Evolutionary conservation across 2,888 invertebrate species (phyloP).

Genomic region (Chaetogeoica ovagalla): DNA sequence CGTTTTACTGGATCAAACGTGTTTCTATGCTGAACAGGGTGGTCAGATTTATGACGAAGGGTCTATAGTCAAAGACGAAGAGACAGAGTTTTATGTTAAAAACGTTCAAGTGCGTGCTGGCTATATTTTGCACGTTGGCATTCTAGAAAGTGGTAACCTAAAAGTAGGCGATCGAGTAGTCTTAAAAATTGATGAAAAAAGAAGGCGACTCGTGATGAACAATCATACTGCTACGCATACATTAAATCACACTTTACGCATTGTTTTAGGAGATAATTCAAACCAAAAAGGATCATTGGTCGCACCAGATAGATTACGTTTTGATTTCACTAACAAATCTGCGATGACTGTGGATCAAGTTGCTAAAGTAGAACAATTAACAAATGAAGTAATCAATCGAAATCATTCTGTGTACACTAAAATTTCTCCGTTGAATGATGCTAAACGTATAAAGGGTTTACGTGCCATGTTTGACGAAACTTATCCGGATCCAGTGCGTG

Average conservation of each 20-base stretch:
- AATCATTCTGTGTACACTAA: slow-evolving; percentile 85
- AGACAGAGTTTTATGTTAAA: slow-evolving; percentile 87
- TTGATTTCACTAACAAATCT: slow-evolving; percentile 93
- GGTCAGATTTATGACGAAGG: slow-evolving; percentile 98
- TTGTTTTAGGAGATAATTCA: slow-evolving; percentile 85
- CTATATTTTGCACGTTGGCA: slow-evolving; percentile 91
- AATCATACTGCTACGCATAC: slow-evolving; percentile 98
- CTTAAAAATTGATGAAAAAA: slow-evolving; percentile 79
- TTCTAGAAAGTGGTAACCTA: slow-evolving; percentile 77
- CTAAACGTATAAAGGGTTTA: slow-evolving; percentile 88
- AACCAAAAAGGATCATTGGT: slow-evolving; percentile 97
- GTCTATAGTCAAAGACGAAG: slow-evolving; percentile 77
- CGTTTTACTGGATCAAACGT: slow-evolving; percentile 85
- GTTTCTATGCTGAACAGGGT: slow-evolving; percentile 98
- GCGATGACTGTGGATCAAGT: slow-evolving; percentile 89
- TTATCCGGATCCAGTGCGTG: slow-evolving; percentile 93
- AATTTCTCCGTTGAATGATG: slow-evolving; percentile 78
- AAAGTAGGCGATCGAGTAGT: slow-evolving; percentile 82
- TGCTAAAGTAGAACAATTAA: slow-evolving; percentile 79
- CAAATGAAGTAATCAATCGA: slow-evolving; percentile 73
- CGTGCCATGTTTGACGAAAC: slow-evolving; percentile 99
- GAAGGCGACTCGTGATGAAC: slow-evolving; percentile 93
- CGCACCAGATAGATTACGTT: slow-evolving; percentile 92
- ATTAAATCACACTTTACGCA: slow-evolving; percentile 89
- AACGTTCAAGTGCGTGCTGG: slow-evolving; percentile 90